Percentiles rank a stretch among this genome's conserved stretches.
Evolutionary conservation across 2,888 invertebrate species (phyloP).

Genomic region (Pheosia gnoma): DNA sequence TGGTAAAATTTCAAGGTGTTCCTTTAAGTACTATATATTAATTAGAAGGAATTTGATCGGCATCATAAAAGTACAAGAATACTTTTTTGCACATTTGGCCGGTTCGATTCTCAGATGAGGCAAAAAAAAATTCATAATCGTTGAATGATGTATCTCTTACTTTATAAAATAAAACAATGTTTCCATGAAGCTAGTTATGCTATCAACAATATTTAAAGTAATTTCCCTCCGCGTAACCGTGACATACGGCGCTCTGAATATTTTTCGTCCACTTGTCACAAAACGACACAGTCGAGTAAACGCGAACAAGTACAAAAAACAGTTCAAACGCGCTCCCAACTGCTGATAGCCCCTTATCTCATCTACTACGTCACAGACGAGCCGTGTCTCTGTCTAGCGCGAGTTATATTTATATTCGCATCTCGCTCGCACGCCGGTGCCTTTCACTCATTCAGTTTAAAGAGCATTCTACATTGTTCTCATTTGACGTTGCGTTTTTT

Average conservation of each 20-base stretch:
- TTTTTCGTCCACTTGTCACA: background rate
- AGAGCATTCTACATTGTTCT: constrained; percentile 26
- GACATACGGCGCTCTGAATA: background rate
- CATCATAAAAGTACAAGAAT: too few relatives aligned
- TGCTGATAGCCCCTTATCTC: constrained; percentile 82
- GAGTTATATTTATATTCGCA: constrained; percentile 33
- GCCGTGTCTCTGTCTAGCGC: constrained; percentile 57
- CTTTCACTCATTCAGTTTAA: constrained; percentile 55
- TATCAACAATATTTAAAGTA: too few relatives aligned
- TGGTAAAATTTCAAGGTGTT: too few relatives aligned
- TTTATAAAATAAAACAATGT: too few relatives aligned
- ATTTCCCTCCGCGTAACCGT: too few relatives aligned
- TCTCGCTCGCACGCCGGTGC: constrained; percentile 54
- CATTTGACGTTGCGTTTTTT: constrained; percentile 21
- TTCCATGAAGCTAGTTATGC: too few relatives aligned
- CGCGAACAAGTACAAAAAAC: constrained; percentile 58
- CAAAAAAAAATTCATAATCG: too few relatives aligned
- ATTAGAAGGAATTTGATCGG: too few relatives aligned
- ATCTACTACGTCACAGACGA: constrained; percentile 80
- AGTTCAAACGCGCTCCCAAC: constrained; percentile 61
- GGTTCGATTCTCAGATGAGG: too few relatives aligned
- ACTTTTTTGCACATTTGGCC: too few relatives aligned
- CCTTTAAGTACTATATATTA: too few relatives aligned
- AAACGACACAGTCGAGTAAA: constrained; percentile 1
- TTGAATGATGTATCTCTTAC: too few relatives aligned